Evolutionary conservation across 1,140 invertebrate species (phyloP).

Genomic region (Magallana ariakensis): DNA sequence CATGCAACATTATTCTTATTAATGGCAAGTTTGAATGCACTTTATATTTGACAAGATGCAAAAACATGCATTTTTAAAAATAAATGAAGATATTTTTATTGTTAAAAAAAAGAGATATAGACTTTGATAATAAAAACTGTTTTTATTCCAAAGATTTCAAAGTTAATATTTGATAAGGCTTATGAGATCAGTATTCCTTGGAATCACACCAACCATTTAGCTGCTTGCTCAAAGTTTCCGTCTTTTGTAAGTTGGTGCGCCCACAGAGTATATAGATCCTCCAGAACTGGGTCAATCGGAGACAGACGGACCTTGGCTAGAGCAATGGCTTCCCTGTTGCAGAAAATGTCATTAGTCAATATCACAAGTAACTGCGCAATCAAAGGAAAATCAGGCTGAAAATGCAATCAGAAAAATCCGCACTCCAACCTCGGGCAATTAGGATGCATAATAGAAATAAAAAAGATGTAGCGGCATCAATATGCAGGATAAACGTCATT

Average conservation of each 20-base stretch:
- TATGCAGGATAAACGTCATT: constrained; percentile 10
- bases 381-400: background rate
- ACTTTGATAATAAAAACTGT: too few species aligned
- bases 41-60: too few species aligned
- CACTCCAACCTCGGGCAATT: background rate
- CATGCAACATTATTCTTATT: too few species aligned
- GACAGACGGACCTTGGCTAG: constrained; percentile 83
- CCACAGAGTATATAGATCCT: constrained; percentile 82
- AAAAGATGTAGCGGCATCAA: constrained; percentile 9
- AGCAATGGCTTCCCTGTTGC: constrained; percentile 83
- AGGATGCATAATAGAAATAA: constrained; percentile 19
- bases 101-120: too few species aligned
- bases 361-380: constrained; percentile 5
- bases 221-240: constrained; percentile 83
- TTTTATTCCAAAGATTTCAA: too few species aligned
- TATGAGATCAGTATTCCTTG: background rate
- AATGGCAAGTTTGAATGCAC: too few species aligned
- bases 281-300: constrained; percentile 80
- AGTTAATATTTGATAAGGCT: too few species aligned
- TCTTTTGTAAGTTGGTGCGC: constrained; percentile 76
- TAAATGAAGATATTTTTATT: too few species aligned
- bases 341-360: constrained; percentile 24
- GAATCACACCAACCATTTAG: constrained; percentile 82
- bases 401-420: constrained; percentile 12
- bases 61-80: too few species aligned